Percentiles rank a stretch among this genome's conserved stretches.
phyloP scores from a whole-genome alignment of 1,140 invertebrate species.

The Aleiodes sp. region DNA sequence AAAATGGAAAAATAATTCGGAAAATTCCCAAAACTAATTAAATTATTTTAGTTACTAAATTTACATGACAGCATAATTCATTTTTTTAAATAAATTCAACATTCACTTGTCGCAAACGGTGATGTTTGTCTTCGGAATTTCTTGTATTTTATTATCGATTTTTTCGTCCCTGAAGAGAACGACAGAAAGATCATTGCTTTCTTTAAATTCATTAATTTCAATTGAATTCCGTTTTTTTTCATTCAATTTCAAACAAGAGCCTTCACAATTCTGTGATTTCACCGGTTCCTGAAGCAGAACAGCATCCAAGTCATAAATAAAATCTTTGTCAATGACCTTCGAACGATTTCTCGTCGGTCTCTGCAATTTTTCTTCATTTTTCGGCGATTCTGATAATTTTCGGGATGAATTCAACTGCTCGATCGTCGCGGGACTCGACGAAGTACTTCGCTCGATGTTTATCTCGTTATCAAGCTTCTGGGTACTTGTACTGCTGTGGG shows the following conservation, averaged over 20 bases:
- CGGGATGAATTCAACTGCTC: not conserved
- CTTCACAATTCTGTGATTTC: not conserved
- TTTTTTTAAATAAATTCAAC: too few species aligned
- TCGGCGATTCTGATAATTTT: conserved; percentile 1
- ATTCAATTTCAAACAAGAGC: not conserved
- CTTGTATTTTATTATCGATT: not conserved
- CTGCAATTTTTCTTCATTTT: conserved; percentile 18
- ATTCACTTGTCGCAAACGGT: conserved; percentile 1
- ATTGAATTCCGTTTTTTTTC: not conserved
- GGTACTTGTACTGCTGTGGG: not conserved
- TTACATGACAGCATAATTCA: too few species aligned
- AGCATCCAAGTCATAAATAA: conserved; percentile 71
- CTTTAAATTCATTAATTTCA: not conserved
- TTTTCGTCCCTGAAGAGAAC: not conserved
- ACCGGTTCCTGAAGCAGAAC: conserved; percentile 19
- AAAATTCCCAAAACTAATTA: too few species aligned
- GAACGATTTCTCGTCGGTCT: conserved; percentile 72
- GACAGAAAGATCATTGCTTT: not conserved
- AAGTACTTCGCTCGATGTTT: not conserved
- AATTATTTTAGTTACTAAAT: too few species aligned
- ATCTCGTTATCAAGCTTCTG: not conserved
- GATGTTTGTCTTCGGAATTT: conserved; percentile 4
- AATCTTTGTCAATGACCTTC: conserved; percentile 73
- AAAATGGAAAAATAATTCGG: not conserved
- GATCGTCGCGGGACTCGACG: conserved; percentile 1